These are phyloP conservation scores for human (Homo sapiens) DNA, from an alignment of 2,113 vertebrate species.

Conservation along the genomic window DNA sequence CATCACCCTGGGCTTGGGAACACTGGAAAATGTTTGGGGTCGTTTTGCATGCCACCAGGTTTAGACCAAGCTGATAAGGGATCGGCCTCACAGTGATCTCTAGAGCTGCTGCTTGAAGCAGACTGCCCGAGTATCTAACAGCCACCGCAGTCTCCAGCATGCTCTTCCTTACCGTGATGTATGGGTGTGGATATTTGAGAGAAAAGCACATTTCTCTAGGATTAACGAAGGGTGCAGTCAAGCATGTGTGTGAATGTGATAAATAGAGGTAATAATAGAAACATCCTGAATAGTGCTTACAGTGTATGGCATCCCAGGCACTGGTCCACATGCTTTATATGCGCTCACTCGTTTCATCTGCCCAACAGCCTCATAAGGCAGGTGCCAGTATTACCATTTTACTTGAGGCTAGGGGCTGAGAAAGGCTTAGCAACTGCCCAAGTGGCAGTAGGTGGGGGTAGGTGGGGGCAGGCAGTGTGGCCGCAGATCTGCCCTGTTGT, in stretches of 20 bases:
- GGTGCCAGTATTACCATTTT: background rate
- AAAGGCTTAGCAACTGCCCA: background rate
- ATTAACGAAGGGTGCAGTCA: fast-evolving
- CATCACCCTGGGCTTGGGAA: background rate
- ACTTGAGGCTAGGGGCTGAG: background rate
- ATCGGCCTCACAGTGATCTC: background rate
- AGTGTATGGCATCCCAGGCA: background rate
- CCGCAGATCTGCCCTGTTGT: too few relatives aligned
- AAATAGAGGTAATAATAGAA: too few relatives aligned
- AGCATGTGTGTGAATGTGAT: background rate
- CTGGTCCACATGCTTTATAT: background rate
- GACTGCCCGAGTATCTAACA: background rate
- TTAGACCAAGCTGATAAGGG: background rate
- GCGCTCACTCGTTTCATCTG: background rate
- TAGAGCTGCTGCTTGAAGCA: background rate
- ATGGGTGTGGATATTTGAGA: background rate
- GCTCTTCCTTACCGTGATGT: background rate
- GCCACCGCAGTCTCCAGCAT: background rate
- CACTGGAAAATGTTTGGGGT: background rate
- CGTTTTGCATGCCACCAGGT: background rate
- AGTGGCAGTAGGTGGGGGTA: too few relatives aligned
- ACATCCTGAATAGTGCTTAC: background rate
- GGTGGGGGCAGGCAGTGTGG: background rate
- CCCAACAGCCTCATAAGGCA: background rate
- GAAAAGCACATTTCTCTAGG: background rate